phyloP scores from a whole-genome alignment of 2,888 invertebrate species.

The Andrena fulva region DNA sequence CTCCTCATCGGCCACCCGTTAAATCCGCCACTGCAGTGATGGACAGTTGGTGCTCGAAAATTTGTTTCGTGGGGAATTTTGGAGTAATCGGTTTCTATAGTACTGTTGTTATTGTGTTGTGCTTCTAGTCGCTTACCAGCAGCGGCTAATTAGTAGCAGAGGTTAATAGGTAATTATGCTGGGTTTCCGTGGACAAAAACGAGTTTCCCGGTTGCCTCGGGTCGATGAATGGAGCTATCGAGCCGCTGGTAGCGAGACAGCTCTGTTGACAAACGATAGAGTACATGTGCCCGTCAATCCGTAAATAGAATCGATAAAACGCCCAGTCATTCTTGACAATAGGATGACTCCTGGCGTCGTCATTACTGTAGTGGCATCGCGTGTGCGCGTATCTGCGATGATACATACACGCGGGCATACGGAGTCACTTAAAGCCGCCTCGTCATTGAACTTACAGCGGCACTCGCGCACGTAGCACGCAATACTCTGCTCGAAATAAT shows the following conservation, averaged over 20 bases:
- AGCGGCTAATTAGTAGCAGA: no score
- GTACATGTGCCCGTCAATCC: constrained; percentile 55
- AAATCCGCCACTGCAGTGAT: no score
- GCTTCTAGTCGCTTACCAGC: no score
- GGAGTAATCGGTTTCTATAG: no score
- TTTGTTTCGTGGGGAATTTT: no score
- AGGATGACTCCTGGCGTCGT: constrained; percentile 59
- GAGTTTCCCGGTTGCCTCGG: neutral
- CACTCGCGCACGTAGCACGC: constrained; percentile 28
- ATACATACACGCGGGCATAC: constrained; percentile 28
- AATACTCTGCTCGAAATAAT: constrained; percentile 40
- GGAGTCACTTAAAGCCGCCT: constrained; percentile 30
- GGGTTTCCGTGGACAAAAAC: neutral
- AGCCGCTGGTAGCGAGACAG: constrained; percentile 45
- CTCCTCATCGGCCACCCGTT: no score
- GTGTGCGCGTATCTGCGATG: constrained; percentile 37
- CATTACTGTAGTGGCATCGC: constrained; percentile 43
- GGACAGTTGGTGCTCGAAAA: no score
- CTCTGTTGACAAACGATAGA: constrained; percentile 68
- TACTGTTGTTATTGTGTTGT: no score
- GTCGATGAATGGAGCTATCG: constrained; percentile 59
- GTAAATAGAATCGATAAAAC: constrained; percentile 71
- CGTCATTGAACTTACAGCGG: constrained; percentile 29
- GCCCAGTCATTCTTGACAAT: constrained; percentile 70
- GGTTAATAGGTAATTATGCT: no score